Conservation (phyloP, 2,888 invertebrate genomes). For the Coenonympha glycerion region DNA sequence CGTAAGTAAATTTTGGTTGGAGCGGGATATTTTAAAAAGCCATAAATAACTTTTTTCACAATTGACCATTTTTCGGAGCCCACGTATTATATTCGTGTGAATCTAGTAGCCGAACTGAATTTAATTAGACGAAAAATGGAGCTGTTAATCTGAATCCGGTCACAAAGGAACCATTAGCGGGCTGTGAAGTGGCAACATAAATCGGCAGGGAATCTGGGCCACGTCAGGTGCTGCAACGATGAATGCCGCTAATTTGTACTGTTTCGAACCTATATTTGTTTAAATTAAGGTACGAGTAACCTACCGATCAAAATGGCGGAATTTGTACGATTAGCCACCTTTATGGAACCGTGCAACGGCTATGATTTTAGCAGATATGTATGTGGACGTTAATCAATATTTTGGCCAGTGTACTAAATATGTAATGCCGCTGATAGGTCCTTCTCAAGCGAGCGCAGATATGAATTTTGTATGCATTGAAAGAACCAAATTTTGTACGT, state of each 20-base stretch:
- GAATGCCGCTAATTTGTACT: constrained; percentile 15
- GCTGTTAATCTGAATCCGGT: constrained; percentile 19
- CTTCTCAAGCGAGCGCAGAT: too few relatives aligned
- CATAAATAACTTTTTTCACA: too few relatives aligned
- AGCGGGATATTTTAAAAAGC: too few relatives aligned
- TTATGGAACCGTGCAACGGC: neutral
- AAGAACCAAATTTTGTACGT: too few relatives aligned
- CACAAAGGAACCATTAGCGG: constrained; percentile 23
- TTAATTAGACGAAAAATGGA: constrained; percentile 12
- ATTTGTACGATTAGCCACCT: neutral
- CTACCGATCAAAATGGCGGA: constrained; percentile 4
- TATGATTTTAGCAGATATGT: neutral
- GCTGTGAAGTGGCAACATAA: constrained; percentile 13
- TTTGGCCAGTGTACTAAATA: too few relatives aligned
- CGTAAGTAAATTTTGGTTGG: too few relatives aligned
- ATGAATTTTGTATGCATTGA: too few relatives aligned
- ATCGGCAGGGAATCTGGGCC: constrained; percentile 20
- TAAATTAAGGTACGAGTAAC: neutral
- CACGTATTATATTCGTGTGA: too few relatives aligned
- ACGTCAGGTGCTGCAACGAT: constrained; percentile 24
- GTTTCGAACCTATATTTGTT: constrained; percentile 12
- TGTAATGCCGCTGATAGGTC: too few relatives aligned
- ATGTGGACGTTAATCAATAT: too few relatives aligned
- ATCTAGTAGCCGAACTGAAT: too few relatives aligned
- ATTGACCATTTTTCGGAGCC: too few relatives aligned